Base-by-base conservation (phyloP, 2,113 vertebrate species). In the Plecotus auritus region DNA sequence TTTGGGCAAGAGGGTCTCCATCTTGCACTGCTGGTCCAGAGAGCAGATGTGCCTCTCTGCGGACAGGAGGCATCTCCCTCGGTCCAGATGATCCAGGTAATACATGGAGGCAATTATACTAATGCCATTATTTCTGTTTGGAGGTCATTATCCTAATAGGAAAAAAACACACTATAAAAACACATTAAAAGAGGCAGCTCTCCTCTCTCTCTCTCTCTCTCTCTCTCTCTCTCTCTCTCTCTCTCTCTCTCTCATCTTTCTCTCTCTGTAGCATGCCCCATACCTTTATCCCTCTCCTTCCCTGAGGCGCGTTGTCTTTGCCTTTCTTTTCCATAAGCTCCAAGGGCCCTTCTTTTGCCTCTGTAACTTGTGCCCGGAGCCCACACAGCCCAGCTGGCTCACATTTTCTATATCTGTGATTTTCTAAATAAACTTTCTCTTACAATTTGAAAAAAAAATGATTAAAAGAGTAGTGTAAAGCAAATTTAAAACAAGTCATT, bases 1-100 rank as follows among this genome's bases (percentile, higher is more conserved):
- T 99, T 99, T 0, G 80, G 98, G 6, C 67, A 98, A 1, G 96
- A 98, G 8, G 99, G 99, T 10, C 97, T 99, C 47, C 99, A 99
- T 45, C 97, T 99, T 1, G 96, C 99, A 1, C 94, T 99, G 81
- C 78, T 99, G 47, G 98, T 99, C 14, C 95, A 98, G 28, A 98
- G 99, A 85, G 98, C 97, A 7, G 99, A 99, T 22, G 23, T 98
- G n/a, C 98, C 97, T 2, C 61, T 97, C 2, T 97, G 97, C 11
- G 92, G 89, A 0, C 97, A 96, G 26, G 97, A 98, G 49, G 96
- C 86, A 0, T 3, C 97, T 10, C 95, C 96, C 0, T 32, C 97
- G 7, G 54, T 96, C 82, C 97, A 97, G 32, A 90, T 98, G 91
- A 88, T 98, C 13, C 97, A 98, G 96, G 98, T 98, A 97, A 98